phyloP scores from a whole-genome alignment of 92 coral and sea anemone species.

The Palythoa caribaeorum region DNA sequence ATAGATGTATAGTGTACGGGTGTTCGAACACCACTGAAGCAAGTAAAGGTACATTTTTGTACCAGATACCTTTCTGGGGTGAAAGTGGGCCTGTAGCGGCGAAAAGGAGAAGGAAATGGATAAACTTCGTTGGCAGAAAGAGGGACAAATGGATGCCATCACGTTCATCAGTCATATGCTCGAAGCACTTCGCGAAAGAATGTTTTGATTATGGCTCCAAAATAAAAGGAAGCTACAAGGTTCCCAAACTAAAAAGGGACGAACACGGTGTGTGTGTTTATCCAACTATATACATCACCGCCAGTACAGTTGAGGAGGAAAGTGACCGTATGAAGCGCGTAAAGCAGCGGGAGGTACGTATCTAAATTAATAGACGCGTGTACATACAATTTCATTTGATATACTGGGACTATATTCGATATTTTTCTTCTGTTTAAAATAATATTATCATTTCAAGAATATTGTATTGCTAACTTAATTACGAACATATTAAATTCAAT shows the following conservation, averaged over 20 bases:
- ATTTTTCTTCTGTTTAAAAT: no score
- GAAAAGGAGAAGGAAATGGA: constrained; percentile 36
- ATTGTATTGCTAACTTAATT: no score
- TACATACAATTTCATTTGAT: no score
- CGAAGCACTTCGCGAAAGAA: not conserved
- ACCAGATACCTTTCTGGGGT: constrained; percentile 55
- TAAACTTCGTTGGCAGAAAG: constrained; percentile 34
- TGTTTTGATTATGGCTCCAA: not conserved
- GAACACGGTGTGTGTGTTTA: no score
- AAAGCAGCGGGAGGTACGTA: not conserved
- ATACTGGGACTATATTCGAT: no score
- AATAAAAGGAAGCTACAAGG: not conserved
- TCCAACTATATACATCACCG: not conserved
- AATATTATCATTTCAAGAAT: no score
- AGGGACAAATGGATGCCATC: constrained; percentile 54
- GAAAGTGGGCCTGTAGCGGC: constrained; percentile 34
- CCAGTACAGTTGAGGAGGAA: not conserved
- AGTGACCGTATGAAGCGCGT: not conserved
- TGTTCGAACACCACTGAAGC: constrained; percentile 49
- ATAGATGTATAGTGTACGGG: constrained; percentile 33
- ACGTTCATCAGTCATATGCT: constrained; percentile 33
- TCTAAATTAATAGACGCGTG: no score
- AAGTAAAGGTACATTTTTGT: constrained; percentile 11
- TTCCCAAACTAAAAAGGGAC: not conserved
- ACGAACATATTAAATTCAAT: no score